phyloP scores from a whole-genome alignment of 2,888 invertebrate genomes.

The Hoplodrina ambigua region DNA sequence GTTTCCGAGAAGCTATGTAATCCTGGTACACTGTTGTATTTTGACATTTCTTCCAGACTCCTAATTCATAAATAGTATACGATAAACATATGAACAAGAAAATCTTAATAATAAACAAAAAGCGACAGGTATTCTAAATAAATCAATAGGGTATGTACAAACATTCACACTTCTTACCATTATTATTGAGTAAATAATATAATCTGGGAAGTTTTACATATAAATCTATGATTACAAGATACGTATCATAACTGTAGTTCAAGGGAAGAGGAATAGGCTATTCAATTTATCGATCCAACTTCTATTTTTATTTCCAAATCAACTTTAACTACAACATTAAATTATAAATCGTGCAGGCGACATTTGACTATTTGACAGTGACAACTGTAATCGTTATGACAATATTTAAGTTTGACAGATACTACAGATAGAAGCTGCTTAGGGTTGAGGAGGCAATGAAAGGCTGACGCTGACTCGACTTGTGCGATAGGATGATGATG shows the following conservation, averaged over 20 bases:
- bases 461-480: too few species aligned
- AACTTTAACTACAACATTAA: slow-evolving; percentile 44
- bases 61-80: neutral
- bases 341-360: slow-evolving; percentile 1
- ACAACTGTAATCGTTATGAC: neutral
- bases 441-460: too few species aligned
- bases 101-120: slow-evolving; percentile 14
- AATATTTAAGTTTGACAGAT: too few species aligned
- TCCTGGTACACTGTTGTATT: neutral
- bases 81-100: neutral
- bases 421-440: too few species aligned
- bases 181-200: slow-evolving; percentile 23
- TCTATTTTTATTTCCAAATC: slow-evolving; percentile 50
- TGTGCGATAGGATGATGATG: too few species aligned
- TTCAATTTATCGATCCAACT: slow-evolving; percentile 49
- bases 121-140: slow-evolving; percentile 26
- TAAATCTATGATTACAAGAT: slow-evolving; percentile 28
- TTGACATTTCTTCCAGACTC: neutral
- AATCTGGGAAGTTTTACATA: slow-evolving; percentile 3
- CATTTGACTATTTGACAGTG: slow-evolving; percentile 3
- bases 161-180: slow-evolving; percentile 54
- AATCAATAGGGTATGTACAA: slow-evolving; percentile 28
- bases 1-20: neutral
- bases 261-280: slow-evolving; percentile 16
- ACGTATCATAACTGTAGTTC: slow-evolving; percentile 31